phyloP scores from a whole-genome alignment of 2,113 vertebrate species.

The Myrmecophaga tridactyla region DNA sequence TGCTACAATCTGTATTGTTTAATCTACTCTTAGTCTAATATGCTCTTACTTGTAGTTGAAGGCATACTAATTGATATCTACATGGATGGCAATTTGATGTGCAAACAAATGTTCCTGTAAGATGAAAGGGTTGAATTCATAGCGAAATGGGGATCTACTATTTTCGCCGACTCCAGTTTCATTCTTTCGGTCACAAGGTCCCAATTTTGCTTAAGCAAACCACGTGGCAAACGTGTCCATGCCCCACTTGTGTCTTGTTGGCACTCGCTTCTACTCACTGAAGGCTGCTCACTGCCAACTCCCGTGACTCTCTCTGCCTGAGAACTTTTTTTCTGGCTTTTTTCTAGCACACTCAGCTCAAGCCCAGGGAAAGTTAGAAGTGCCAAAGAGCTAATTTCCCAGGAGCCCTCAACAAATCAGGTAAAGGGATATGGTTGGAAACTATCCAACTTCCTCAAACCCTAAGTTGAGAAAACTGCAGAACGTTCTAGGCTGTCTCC shows the following conservation, averaged over 20 bases:
- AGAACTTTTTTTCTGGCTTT: neutral
- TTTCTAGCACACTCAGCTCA: neutral
- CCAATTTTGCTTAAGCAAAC: neutral
- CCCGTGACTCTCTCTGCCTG: neutral
- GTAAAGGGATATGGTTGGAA: neutral
- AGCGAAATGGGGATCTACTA: neutral
- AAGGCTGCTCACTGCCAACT: neutral
- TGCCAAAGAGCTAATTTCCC: neutral
- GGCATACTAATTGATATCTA: neutral
- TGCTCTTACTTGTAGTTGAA: neutral
- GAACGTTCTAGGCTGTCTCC: neutral
- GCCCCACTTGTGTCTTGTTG: neutral
- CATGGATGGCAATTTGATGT: neutral
- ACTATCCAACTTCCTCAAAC: neutral
- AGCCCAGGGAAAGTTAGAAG: neutral
- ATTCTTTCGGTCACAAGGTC: neutral
- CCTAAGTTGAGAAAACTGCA: neutral
- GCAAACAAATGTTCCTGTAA: neutral
- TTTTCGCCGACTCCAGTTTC: neutral
- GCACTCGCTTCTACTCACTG: neutral
- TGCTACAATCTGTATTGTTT: neutral
- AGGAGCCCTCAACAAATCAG: neutral
- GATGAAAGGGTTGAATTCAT: neutral
- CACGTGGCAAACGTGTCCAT: neutral
- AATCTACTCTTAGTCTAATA: neutral